Conservation (phyloP, 2,113 vertebrate genomes). For the Grantiella picta region DNA sequence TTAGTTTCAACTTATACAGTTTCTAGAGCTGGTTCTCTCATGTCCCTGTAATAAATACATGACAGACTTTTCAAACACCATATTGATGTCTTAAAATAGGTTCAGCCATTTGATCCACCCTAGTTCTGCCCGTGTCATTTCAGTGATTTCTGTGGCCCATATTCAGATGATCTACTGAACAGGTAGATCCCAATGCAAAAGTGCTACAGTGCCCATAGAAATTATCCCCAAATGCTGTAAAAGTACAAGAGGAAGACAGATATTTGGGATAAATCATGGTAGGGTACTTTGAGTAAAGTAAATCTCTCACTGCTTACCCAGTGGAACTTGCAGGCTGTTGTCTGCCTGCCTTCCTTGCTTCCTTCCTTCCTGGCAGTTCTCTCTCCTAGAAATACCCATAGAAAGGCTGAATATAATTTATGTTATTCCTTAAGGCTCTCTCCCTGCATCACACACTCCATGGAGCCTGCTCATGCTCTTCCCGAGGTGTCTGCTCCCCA, state of each 20-base stretch:
- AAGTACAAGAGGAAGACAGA: not conserved
- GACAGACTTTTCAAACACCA: not conserved
- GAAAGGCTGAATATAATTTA: not conserved
- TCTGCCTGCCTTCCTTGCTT: not conserved
- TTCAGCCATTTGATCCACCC: not conserved
- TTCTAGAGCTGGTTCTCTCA: not conserved
- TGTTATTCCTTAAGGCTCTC: not conserved
- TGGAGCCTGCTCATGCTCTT: accelerated
- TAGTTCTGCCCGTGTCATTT: not conserved
- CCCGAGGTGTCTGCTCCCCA: not conserved
- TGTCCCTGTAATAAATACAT: not conserved
- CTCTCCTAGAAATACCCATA: not conserved
- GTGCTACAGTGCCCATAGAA: not conserved
- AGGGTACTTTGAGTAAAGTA: not conserved
- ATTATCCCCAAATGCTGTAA: not conserved
- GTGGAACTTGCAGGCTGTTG: not conserved
- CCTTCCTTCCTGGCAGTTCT: not conserved
- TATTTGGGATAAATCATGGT: not conserved
- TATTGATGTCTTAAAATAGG: not conserved
- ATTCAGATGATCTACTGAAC: not conserved
- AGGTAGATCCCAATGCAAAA: not conserved
- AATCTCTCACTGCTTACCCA: not conserved
- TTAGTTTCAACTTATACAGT: not conserved
- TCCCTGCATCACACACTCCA: not conserved
- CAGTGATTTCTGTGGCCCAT: not conserved